Base-by-base conservation (phyloP, 2,797 vertebrate genomes). In the Phylloscopus collybita region DNA sequence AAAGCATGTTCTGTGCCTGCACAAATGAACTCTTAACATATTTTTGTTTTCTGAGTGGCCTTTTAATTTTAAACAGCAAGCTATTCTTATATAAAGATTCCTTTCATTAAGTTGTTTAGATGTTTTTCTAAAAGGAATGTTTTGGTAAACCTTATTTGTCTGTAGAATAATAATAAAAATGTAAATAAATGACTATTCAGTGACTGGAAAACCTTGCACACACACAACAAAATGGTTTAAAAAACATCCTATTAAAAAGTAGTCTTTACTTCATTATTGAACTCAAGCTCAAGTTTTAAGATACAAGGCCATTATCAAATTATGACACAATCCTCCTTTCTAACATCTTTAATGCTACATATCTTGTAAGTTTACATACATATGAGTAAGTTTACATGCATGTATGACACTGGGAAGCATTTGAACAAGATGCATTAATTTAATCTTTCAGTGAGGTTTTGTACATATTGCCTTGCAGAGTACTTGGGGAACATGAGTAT, bases 231-330 rank as follows among this genome's bases (percentile, higher is more conserved):
- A 95, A 75, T 87, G 40, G 17, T 92, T 93, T 67, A 78, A 95
- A 75, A 78, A 93, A 25, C 20, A 86, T 69, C 57, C 56, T 93
- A 40, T 57, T 27, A 79, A 95, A 84, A 95, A 90, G 62, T 87
- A 92, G 78, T 86, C 91, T 94, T 95, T 87, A 94, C 86, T 97
- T 70, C 59, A 40, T 95, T 95, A 69, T 82, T 92, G 88, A 93
- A 86, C 66, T 85, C 93, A 54, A 80, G 50, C 66, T 96, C 60
- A 78, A 87, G 49, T 89, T 91, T 71, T 96, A 84, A 96, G 73
- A 71, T 65, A 69, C 7, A 36, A 82, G 25, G 18, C 62, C 69
- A 61, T 88, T 97, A 78, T 83, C 87, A 94, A 95, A 87, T 94
- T 95, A 40, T 16, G 65, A 88, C 53, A 85, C 50, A 95, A 78